A percentile compares a stretch with the other conserved stretches of the same genome.
These are phyloP conservation scores for Recurvirostra avosetta DNA, from an alignment of 2,113 vertebrate species.

Conservation along the genomic window DNA sequence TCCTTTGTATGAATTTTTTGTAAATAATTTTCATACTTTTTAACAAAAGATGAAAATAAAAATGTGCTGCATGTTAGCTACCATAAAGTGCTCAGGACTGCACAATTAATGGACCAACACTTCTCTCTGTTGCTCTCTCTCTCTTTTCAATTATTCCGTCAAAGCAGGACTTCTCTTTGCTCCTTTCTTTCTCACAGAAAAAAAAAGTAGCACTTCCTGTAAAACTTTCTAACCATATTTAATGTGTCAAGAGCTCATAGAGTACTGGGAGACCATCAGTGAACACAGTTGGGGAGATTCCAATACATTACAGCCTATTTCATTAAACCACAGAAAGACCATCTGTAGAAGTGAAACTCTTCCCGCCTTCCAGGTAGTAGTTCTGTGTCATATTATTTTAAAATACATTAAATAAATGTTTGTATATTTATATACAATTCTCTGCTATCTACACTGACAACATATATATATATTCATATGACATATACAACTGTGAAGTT, in stretches of 20 bases:
- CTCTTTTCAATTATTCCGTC: neutral
- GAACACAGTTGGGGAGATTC: neutral
- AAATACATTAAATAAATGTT: neutral
- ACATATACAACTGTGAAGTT: neutral
- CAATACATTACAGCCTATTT: neutral
- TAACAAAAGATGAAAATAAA: neutral
- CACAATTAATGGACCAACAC: neutral
- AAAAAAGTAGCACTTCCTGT: neutral
- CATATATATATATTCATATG: neutral
- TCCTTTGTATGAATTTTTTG: neutral
- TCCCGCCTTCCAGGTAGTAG: neutral
- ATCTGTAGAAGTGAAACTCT: neutral
- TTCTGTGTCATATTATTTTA: neutral
- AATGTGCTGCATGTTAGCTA: neutral
- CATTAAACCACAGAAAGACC: neutral
- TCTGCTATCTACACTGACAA: neutral
- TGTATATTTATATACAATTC: neutral
- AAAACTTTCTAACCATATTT: neutral
- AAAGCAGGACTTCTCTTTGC: neutral
- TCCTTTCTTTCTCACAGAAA: neutral
- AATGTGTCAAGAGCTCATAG: neutral
- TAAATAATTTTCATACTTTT: neutral
- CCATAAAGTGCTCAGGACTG: neutral
- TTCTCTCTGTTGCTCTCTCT: neutral
- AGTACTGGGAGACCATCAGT: neutral